Conservation (phyloP, 1,140 invertebrate species). For the Drosophila nebulosa region DNA sequence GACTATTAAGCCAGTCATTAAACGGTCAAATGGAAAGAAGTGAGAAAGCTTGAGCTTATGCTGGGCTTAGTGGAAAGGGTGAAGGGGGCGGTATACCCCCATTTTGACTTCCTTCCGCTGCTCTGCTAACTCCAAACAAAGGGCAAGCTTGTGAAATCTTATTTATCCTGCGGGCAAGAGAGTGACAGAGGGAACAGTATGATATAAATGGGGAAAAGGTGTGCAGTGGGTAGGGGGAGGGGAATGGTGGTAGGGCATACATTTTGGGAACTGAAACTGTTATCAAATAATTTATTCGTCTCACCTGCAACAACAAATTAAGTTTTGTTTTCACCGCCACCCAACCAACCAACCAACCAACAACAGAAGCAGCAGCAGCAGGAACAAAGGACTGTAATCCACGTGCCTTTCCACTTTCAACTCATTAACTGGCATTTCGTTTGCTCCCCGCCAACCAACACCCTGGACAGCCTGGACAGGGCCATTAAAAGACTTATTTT, state of each 20-base stretch:
- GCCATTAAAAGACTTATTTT: slow-evolving; percentile 79
- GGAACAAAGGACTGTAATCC: slow-evolving; percentile 60
- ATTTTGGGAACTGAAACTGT: slow-evolving; percentile 47
- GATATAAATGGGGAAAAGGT: background rate
- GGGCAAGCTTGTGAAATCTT: slow-evolving; percentile 58
- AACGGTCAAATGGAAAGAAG: slow-evolving; percentile 5
- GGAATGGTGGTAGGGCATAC: background rate
- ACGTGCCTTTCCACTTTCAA: slow-evolving; percentile 73
- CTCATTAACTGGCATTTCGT: slow-evolving; percentile 61
- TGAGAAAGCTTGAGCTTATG: too few relatives aligned
- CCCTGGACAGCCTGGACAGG: slow-evolving; percentile 15
- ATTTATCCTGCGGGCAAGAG: slow-evolving; percentile 48
- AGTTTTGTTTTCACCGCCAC: slow-evolving; percentile 53
- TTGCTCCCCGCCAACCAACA: background rate
- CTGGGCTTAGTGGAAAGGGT: too few relatives aligned
- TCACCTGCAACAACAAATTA: slow-evolving; percentile 78
- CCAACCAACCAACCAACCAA: background rate
- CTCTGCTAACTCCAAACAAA: slow-evolving; percentile 42
- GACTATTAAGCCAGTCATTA: slow-evolving; percentile 67
- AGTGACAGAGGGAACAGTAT: background rate
- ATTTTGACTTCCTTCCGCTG: background rate
- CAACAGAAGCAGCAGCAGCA: slow-evolving; percentile 3
- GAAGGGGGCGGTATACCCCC: background rate
- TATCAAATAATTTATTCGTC: slow-evolving; percentile 79
- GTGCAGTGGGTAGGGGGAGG: background rate